These are phyloP conservation scores for Silurus asotus DNA, from an alignment of 2,113 vertebrate genomes.

Conservation along the genomic window DNA sequence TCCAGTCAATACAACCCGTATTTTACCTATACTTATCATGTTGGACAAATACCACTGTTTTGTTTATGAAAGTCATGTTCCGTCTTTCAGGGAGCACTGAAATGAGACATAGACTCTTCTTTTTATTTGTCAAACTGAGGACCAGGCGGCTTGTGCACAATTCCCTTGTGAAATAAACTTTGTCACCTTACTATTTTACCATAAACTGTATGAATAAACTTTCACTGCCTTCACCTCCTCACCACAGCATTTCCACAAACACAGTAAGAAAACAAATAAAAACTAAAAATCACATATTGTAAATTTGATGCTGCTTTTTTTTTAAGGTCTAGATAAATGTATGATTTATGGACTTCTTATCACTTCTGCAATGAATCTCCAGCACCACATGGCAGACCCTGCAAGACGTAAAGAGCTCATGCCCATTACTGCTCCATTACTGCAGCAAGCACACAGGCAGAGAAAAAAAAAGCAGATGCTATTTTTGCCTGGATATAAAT, in stretches of 20 bases:
- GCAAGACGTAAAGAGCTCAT: constrained; percentile 17
- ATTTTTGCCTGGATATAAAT: not conserved
- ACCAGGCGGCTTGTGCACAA: constrained; percentile 47
- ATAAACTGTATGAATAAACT: constrained; percentile 25
- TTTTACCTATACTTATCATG: not conserved
- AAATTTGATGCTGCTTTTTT: not conserved
- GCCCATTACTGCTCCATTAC: constrained; percentile 21
- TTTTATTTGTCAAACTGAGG: not conserved
- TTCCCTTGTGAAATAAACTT: constrained; percentile 39
- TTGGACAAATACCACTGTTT: not conserved
- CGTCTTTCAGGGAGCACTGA: not conserved
- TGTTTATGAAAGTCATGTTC: not conserved
- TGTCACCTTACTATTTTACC: constrained; percentile 32
- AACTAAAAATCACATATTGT: not conserved
- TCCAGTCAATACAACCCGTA: constrained; percentile 9
- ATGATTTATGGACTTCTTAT: constrained; percentile 19
- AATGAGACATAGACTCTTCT: not conserved
- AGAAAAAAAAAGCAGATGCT: not conserved
- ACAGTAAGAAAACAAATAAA: not conserved
- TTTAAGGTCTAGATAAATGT: not conserved
- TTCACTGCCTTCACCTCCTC: constrained; percentile 2
- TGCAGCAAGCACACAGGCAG: not conserved
- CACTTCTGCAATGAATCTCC: constrained; percentile 22
- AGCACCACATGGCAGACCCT: not conserved
- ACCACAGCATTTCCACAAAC: constrained; percentile 11